Percentiles rank a stretch among this genome's conserved stretches.
phyloP scores from a whole-genome alignment of 2,113 vertebrate genomes.

The Strix uralensis region DNA sequence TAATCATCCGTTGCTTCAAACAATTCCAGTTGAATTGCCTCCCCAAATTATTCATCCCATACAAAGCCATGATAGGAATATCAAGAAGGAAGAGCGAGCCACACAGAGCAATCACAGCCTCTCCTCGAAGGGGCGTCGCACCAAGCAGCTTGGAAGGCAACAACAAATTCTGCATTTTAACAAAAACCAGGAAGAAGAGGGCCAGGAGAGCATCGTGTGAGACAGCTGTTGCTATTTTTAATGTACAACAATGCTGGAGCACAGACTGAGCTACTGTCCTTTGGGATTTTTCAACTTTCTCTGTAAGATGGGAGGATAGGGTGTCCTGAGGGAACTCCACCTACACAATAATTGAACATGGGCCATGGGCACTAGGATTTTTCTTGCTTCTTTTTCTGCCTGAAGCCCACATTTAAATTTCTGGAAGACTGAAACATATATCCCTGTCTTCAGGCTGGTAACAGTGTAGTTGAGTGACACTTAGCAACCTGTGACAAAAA shows the following conservation, averaged over 20 bases:
- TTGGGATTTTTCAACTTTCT: background rate
- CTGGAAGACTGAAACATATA: background rate
- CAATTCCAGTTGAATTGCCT: background rate
- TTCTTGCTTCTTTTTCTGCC: background rate
- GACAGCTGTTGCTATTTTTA: background rate
- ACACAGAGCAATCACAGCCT: background rate
- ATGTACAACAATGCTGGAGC: background rate
- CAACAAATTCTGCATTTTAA: background rate
- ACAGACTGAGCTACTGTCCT: background rate
- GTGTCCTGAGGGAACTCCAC: background rate
- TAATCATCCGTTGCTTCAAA: background rate
- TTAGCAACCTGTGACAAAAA: background rate
- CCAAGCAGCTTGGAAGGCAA: background rate
- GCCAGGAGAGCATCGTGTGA: background rate
- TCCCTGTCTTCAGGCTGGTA: background rate
- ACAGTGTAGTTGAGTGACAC: background rate
- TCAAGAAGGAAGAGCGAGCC: background rate
- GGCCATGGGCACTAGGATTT: background rate
- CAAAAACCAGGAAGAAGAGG: background rate
- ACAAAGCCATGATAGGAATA: background rate
- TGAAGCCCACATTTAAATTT: background rate
- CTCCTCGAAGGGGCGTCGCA: background rate
- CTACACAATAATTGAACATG: background rate
- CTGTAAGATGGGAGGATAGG: background rate
- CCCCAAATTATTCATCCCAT: background rate